phyloP scores from a whole-genome alignment of 2,797 vertebrate species.

The Takifugu ocellatus region DNA sequence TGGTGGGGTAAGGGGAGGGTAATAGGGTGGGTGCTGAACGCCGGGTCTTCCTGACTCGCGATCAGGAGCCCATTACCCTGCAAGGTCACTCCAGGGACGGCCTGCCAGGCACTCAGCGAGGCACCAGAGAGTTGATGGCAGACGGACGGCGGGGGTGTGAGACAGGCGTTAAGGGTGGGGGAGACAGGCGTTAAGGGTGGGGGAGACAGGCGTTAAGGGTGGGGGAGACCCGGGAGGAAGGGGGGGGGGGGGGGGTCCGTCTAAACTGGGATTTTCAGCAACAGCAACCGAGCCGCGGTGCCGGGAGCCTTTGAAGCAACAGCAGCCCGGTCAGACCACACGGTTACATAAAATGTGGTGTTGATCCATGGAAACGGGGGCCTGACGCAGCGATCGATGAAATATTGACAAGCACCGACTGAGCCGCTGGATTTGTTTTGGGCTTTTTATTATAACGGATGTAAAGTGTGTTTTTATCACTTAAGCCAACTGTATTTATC shows the following conservation, averaged over 20 bases:
- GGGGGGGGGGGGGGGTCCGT: slow-evolving; percentile 15
- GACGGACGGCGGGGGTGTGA: slow-evolving; percentile 22
- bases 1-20: slow-evolving; percentile 49
- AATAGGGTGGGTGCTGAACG: slow-evolving; percentile 60
- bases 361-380: slow-evolving; percentile 58
- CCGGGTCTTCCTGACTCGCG: slow-evolving; percentile 74
- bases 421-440: slow-evolving; percentile 29
- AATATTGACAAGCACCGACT: slow-evolving; percentile 49
- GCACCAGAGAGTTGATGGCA: slow-evolving; percentile 51
- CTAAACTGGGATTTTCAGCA: slow-evolving; percentile 12
- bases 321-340: slow-evolving; percentile 24
- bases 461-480: too few relatives aligned
- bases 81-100: slow-evolving; percentile 79
- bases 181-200: slow-evolving; percentile 37
- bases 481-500: too few relatives aligned
- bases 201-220: slow-evolving; percentile 37
- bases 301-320: background rate
- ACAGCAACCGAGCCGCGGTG: slow-evolving; percentile 17
- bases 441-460: slow-evolving; percentile 3
- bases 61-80: slow-evolving; percentile 77
- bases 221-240: slow-evolving; percentile 37
- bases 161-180: background rate
- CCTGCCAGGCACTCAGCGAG: slow-evolving; percentile 48
- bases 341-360: slow-evolving; percentile 59
- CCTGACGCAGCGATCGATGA: slow-evolving; percentile 41